These are phyloP conservation scores for Tiliqua scincoides DNA, from an alignment of 2,113 vertebrate species.

Conservation along the genomic window DNA sequence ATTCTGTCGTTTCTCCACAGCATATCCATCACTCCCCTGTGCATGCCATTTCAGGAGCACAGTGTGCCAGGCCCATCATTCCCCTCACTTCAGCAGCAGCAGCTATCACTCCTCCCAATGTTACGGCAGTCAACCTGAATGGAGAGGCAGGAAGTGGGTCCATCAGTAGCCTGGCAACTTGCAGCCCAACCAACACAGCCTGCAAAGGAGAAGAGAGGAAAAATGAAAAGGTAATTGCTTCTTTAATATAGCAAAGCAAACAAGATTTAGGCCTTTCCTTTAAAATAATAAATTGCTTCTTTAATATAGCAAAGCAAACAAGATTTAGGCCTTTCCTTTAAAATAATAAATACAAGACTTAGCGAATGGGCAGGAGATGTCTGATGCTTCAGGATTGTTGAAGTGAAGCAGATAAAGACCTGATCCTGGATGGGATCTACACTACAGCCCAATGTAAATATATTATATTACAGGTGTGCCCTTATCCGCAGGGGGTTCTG, in stretches of 20 bases:
- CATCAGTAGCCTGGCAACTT: conserved; percentile 68
- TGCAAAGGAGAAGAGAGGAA: conserved; percentile 85
- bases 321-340: too few species aligned
- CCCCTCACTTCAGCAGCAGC: conserved; percentile 84
- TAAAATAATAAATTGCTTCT: conserved; percentile 4
- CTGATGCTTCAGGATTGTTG: not conserved
- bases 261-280: not conserved
- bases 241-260: rapidly evolving
- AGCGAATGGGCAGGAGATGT: too few species aligned
- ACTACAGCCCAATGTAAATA: not conserved
- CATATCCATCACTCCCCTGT: conserved; percentile 76
- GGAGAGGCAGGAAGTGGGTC: conserved; percentile 73
- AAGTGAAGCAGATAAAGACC: not conserved
- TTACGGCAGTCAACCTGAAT: conserved; percentile 85
- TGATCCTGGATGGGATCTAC: not conserved
- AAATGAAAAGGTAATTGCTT: conserved; percentile 86
- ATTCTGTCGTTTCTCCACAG: conserved; percentile 83
- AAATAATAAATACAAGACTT: not conserved
- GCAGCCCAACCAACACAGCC: conserved; percentile 73
- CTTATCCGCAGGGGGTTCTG: too few species aligned
- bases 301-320: too few species aligned
- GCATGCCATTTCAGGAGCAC: conserved; percentile 68
- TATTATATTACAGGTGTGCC: too few species aligned
- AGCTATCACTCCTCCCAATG: conserved; percentile 90
- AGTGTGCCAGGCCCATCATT: conserved; percentile 79